These are phyloP conservation scores for Pammene fasciana DNA, from an alignment of 2,888 invertebrate genomes.

Conservation along the genomic window DNA sequence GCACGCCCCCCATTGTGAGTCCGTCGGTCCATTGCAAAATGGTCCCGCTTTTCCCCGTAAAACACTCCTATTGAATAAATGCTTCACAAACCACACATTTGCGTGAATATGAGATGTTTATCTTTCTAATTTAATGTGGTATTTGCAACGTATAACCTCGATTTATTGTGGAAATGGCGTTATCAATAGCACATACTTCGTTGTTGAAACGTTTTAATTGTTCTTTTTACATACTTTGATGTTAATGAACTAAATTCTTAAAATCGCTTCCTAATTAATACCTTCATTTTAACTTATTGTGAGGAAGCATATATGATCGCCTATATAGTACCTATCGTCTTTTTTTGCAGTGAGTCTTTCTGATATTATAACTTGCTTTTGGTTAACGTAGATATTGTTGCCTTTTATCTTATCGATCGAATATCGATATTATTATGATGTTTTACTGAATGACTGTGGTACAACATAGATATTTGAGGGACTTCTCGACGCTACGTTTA, in stretches of 20 bases:
- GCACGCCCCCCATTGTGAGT: constrained; percentile 55
- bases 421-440: too few relatives aligned
- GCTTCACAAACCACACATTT: constrained; percentile 29
- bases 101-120: constrained; percentile 38
- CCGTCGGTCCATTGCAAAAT: constrained; percentile 20
- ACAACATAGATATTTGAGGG: too few relatives aligned
- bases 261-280: neutral
- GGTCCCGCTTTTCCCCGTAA: constrained; percentile 23
- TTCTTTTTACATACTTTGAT: constrained; percentile 12
- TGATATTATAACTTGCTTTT: neutral
- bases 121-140: constrained; percentile 34
- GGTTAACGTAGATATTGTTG: too few relatives aligned
- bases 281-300: neutral
- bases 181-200: constrained; percentile 20
- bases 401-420: too few relatives aligned
- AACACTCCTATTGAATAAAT: constrained; percentile 36
- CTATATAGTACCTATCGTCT: neutral
- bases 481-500: too few relatives aligned
- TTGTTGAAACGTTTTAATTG: constrained; percentile 23
- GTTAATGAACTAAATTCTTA: neutral
- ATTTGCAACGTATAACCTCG: constrained; percentile 18
- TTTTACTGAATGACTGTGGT: too few relatives aligned
- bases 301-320: neutral
- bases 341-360: neutral
- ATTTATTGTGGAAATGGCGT: constrained; percentile 19